Evolutionary conservation across 2,888 invertebrate species (phyloP).

Genomic region (Watsonalla binaria): DNA sequence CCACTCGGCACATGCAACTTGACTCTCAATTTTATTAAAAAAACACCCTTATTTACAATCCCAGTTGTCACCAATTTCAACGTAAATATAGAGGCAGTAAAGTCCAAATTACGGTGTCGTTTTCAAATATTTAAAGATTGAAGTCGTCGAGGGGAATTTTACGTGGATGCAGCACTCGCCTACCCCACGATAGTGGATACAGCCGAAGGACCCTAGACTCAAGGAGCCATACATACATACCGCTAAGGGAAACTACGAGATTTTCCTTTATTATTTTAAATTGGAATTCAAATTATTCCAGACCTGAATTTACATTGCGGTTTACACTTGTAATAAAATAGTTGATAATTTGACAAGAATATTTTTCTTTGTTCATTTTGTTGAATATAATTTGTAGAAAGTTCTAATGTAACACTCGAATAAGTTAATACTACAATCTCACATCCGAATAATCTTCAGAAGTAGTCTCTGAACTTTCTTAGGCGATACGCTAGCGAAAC

Average conservation of each 20-base stretch:
- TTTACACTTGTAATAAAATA: no score
- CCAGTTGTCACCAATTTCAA: slow-evolving; percentile 6
- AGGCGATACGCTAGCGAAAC: no score
- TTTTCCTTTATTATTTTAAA: slow-evolving; percentile 22
- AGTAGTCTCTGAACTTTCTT: no score
- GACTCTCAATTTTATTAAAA: slow-evolving; percentile 40
- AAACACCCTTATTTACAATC: slow-evolving; percentile 16
- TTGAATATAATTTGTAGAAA: no score
- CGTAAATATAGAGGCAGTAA: slow-evolving; percentile 2
- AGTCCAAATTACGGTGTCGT: slow-evolving; percentile 8
- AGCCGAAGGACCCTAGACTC: slow-evolving; percentile 40
- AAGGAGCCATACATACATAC: slow-evolving; percentile 43
- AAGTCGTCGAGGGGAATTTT: slow-evolving; percentile 20
- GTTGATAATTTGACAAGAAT: no score
- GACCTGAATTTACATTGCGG: background rate
- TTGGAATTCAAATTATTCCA: slow-evolving; percentile 2
- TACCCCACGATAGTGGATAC: slow-evolving; percentile 45
- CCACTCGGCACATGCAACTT: slow-evolving; percentile 58
- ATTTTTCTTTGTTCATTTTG: no score
- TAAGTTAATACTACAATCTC: no score
- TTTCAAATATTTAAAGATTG: slow-evolving; percentile 14
- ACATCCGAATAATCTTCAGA: no score
- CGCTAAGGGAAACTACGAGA: slow-evolving; percentile 31
- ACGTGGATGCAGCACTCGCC: slow-evolving; percentile 47
- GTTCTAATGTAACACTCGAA: no score